Conservation (phyloP, 2,113 vertebrate species). For the Felis catus region F.catus_Fca126_mat1.0 CM031412.1:137497001-137497500, state of each 20-base stretch:
- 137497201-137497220: not conserved
- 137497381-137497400: not conserved
- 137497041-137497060: not conserved
- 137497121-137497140: not conserved
- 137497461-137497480: no score
- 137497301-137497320: conserved; percentile 6
- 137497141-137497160: not conserved
- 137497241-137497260: not conserved
- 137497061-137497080: conserved; percentile 1
- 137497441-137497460: not conserved
- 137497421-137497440: not conserved
- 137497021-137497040: not conserved
- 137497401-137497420: not conserved
- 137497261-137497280: not conserved
- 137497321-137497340: not conserved
- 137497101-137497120: not conserved
- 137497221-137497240: not conserved
- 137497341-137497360: conserved; percentile 23
- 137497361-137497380: not conserved
- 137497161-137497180: conserved; percentile 4
- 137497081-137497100: not conserved
- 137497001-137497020: not conserved
- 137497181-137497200: not conserved
- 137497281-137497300: not conserved
- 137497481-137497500: no score